These are phyloP conservation scores for Myioborus melanocephalus DNA, from an alignment of 2,797 vertebrate species.

Conservation along the genomic window DNA sequence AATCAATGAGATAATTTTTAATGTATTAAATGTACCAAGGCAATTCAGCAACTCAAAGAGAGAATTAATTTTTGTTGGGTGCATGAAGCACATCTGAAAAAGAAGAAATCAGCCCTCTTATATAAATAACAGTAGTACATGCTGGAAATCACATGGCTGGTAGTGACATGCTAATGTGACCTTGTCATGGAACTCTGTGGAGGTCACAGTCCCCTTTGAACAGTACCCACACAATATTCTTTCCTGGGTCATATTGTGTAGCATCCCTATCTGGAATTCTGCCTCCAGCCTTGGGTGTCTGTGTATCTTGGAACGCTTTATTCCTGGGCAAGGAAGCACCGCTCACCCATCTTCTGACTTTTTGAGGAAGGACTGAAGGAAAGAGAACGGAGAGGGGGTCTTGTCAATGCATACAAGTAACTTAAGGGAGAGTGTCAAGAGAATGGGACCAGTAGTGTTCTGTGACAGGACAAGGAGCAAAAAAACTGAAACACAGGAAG, in stretches of 20 bases:
- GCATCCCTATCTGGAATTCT: background rate
- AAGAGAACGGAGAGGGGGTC: background rate
- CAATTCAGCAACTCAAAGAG: background rate
- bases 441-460: background rate
- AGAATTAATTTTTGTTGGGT: background rate
- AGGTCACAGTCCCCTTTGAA: background rate
- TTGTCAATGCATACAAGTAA: background rate
- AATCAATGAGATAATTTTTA: background rate
- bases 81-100: background rate
- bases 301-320: background rate
- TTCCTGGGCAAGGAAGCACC: background rate
- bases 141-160: background rate
- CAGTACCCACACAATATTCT: background rate
- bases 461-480: background rate
- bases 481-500: background rate
- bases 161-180: background rate
- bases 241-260: background rate
- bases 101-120: background rate
- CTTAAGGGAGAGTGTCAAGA: background rate
- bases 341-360: background rate
- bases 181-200: background rate
- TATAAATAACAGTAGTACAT: background rate
- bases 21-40: background rate
- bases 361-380: background rate
- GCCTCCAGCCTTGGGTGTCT: background rate